Base-by-base conservation (phyloP, 2,888 invertebrate genomes). In the Cryptocephalus primarius region DNA sequence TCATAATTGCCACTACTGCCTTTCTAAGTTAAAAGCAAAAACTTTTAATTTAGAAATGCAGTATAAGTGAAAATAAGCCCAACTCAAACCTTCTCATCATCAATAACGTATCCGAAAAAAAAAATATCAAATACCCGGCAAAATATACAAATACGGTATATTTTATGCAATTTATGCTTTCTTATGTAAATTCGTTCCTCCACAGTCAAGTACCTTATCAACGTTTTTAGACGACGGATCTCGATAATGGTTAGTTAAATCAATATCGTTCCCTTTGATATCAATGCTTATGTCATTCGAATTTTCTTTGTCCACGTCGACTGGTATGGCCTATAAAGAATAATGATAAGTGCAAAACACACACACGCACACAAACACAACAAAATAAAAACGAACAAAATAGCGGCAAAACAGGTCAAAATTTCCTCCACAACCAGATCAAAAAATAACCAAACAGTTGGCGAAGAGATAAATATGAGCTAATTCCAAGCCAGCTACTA, bases 261-360 rank as follows among this genome's bases (percentile, higher is more conserved):
- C 59, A 38, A 31, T 50, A 38, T 50, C 53, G 52, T 54, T 60
- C 59, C 62, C 67, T 59, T 62, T 64, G 56, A 69, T 64, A 61
- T 66, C 68, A 60, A 69, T 62, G 62, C 63, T 64, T 59, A 68
- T 65, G 54, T 67, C 68, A 54, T 64, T 64, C 54, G 60, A 56
- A 44, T 55, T 54, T 53, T 62, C 63, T 42, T 56, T 61, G 60
- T 67, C 67, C 49, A 60, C 59, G 48, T 62, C 63, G 53, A 67
- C 60, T 52, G 69, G 60, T 55, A 59, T 52, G 47, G 60, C 70
- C 70, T 70, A 68, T 66, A 68, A 68, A 65, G 50, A 63, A 66
- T 51, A 53, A 55, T 45, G 42, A 40, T 52, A 46, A 49, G 50
- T 46, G 48, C n/a, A 39, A 49, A 33, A 45, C 12, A 46, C 22